These are phyloP conservation scores for Trichechus manatus DNA, from an alignment of 2,113 vertebrate genomes.

Conservation along the genomic window DNA sequence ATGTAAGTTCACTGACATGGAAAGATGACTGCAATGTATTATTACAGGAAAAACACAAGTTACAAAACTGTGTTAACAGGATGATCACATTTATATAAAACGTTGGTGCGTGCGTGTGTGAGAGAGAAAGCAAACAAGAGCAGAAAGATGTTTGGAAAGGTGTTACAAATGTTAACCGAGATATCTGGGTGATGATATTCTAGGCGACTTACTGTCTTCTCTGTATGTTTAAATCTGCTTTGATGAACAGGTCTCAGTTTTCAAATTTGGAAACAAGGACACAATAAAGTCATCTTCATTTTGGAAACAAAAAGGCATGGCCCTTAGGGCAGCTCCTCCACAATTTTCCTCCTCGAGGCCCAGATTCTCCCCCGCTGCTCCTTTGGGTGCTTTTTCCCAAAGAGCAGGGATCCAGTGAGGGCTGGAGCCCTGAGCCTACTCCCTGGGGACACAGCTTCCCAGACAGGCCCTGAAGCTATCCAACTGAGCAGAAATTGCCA, in stretches of 20 bases:
- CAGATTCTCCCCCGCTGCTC: not conserved
- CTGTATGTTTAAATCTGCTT: not conserved
- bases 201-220: not conserved
- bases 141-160: not conserved
- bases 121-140: not conserved
- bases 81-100: not conserved
- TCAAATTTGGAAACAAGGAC: not conserved
- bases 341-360: not conserved
- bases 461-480: not conserved
- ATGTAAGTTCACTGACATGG: not conserved
- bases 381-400: not conserved
- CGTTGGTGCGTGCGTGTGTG: rapidly evolving
- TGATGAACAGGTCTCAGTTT: not conserved
- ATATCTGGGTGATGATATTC: not conserved
- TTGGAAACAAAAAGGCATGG: not conserved
- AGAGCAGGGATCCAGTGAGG: not conserved
- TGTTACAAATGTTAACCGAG: not conserved
- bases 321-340: not conserved
- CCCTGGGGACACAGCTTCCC: not conserved
- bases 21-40: not conserved
- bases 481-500: not conserved
- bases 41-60: not conserved
- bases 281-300: not conserved
- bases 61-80: not conserved
- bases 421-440: not conserved